These are phyloP conservation scores for Dasyprocta punctata DNA, from an alignment of 2,113 vertebrate species.

Conservation along the genomic window DNA sequence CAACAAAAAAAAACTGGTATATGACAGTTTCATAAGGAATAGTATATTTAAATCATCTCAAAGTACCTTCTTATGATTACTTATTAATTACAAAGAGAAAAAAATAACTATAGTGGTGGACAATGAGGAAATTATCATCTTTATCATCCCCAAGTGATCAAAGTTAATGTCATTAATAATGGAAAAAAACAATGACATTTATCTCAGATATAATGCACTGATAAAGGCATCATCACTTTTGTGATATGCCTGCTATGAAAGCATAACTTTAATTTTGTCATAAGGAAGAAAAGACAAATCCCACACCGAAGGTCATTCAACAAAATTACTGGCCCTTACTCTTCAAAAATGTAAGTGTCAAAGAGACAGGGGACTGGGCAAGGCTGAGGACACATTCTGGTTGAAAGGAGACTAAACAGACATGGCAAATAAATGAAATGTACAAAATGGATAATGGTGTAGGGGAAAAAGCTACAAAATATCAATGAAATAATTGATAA, in stretches of 20 bases:
- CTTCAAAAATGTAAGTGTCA: slow-evolving; percentile 37
- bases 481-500: neutral
- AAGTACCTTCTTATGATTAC: neutral
- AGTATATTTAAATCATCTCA: neutral
- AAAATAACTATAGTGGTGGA: neutral
- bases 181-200: neutral
- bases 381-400: neutral
- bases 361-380: neutral
- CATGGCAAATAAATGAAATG: neutral
- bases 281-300: neutral
- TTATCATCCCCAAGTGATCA: neutral
- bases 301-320: neutral
- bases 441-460: neutral
- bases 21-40: neutral
- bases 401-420: neutral
- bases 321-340: neutral
- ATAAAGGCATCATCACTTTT: neutral
- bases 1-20: no score
- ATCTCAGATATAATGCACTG: neutral
- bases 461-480: neutral
- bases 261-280: neutral
- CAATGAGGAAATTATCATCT: neutral
- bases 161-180: neutral
- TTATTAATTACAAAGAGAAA: slow-evolving; percentile 24
- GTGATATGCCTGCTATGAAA: neutral